Evolutionary conservation across 2,113 vertebrate species (phyloP), one percentile per base, ranked within the genome.

Genomic region (Hypocryptadius cinnamomeus): DNA sequence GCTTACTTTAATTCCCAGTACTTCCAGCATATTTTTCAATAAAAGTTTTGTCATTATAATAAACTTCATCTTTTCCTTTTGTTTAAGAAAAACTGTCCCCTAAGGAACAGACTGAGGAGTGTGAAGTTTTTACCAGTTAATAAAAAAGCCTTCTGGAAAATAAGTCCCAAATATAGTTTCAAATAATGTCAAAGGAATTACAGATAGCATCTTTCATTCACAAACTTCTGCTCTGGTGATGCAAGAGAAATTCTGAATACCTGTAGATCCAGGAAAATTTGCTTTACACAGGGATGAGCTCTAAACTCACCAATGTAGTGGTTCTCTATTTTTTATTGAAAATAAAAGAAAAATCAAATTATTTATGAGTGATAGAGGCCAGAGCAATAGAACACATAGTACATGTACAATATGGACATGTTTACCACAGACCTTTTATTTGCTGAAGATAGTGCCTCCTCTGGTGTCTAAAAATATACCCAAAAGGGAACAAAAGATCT

Each of bases 11-110:
- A 79, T 90, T 76, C 53, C 18, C 76, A 85, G 23, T 40, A 54
- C 28, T 91, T 92, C 28, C n/a, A 87, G 72, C 82, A n/a, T 74
- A 81, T 82, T 93, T 96, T 91, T 96, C 85, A 94, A 94, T 90
- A 91, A 92, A 93, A 85, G 28, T 63, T 85, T 81, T 44, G 37
- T 89, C 9, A 63, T 64, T 40, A 42, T 70, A 94, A 94, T 80
- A 92, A 95, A 91, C 35, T 66, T 37, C 15, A 64, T 17, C 6
- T 73, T 95, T 88, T 66, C 24, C 39, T 45, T 91, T n/a, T 45
- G 24, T 73, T 94, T 77, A 85, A 45, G 15, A 54, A 86, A 70
- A 54, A 31, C 8, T 37, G 21, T 44, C 13, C 28, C 42, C 17
- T 48, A 45, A 65, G 31, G 9, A 56, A 6, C 40, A 42, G 8